phyloP scores from a whole-genome alignment of 2,888 invertebrate genomes.

The Lymantria monacha region DNA sequence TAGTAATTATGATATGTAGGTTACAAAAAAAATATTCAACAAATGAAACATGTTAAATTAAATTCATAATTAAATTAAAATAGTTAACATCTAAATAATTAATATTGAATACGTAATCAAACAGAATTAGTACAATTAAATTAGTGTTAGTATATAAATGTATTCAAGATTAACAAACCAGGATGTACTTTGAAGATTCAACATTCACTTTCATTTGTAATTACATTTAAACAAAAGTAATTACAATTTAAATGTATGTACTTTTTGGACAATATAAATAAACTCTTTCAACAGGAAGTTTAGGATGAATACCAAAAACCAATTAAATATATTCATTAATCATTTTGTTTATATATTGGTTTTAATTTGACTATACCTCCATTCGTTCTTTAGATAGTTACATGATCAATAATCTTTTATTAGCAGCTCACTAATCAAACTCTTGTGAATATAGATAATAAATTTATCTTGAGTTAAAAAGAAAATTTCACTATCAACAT shows the following conservation, averaged over 20 bases:
- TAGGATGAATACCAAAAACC: slow-evolving; percentile 29
- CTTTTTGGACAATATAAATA: slow-evolving; percentile 20
- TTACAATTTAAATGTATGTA: slow-evolving; percentile 19
- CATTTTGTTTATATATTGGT: slow-evolving; percentile 28
- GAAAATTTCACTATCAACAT: slow-evolving; percentile 6
- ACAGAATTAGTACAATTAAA: slow-evolving; percentile 6
- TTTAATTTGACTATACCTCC: slow-evolving; percentile 20
- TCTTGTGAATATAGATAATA: slow-evolving; percentile 14
- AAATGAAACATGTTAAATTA: too few species aligned
- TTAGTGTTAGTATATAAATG: background rate
- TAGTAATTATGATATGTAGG: too few species aligned
- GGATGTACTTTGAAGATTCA: slow-evolving; percentile 8
- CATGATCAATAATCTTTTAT: slow-evolving; percentile 28
- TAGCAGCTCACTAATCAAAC: slow-evolving; percentile 22
- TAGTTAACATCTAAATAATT: too few species aligned
- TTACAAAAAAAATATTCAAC: background rate
- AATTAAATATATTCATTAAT: slow-evolving; percentile 47
- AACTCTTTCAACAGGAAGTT: slow-evolving; percentile 48
- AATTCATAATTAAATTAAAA: too few species aligned
- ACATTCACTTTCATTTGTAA: slow-evolving; percentile 23
- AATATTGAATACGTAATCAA: background rate
- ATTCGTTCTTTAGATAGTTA: slow-evolving; percentile 15
- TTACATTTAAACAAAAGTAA: slow-evolving; percentile 12
- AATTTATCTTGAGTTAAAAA: slow-evolving; percentile 15
- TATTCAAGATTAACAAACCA: slow-evolving; percentile 6